Evolutionary conservation across 2,888 invertebrate genomes (phyloP), one percentile per base, ranked within the genome.

Genomic region (Margaritifera margaritifera): DNA sequence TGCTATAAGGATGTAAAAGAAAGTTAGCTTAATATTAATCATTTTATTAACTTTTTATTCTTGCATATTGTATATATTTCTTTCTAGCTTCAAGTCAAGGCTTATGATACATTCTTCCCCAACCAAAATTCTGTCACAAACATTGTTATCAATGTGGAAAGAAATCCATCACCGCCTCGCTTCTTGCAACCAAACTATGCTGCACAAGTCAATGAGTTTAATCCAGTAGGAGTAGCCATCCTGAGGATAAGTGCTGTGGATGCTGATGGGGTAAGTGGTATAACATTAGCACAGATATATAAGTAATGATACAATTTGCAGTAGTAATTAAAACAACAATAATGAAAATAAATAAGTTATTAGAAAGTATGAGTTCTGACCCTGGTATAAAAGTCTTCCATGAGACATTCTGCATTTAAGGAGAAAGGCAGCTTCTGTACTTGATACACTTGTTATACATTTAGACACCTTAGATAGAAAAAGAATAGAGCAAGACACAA

Each of bases 81-180:
- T 64, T 77, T 78, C 15, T 75, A 85, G 85, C 62, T 84, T 6
- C 67, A 66, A 59, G 71, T 84, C 20, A 69, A 66, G 24, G 80
- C 83, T 0, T 85, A 77, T 65, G 84, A 85, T 66, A 71, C 76
- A 1, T 75, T 72, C 68, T 84, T 82, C 77, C 87, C 87, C 5
- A 67, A 68, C 18, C 78, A 84, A 69, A 68, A 60, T 53, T 86
- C 80, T 6, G 72, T 69, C 42, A 74, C 81, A 11, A 67, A 72
- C 56, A 84, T 87, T 20, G 75, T 77, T 22, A 82, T 89, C 18
- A 70, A 69, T 55, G 87, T 89, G 18, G 71, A 62, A 6, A 80
- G 86, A 18, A 89, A 89, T 68, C 79, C 81, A n/a, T 78, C 79
- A 56, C 68, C 63, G 2, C 88, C 88, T 5, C 42, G 66, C 2